phyloP scores from a whole-genome alignment of 2,797 vertebrate species.

The Phoeniculus purpureus region DNA sequence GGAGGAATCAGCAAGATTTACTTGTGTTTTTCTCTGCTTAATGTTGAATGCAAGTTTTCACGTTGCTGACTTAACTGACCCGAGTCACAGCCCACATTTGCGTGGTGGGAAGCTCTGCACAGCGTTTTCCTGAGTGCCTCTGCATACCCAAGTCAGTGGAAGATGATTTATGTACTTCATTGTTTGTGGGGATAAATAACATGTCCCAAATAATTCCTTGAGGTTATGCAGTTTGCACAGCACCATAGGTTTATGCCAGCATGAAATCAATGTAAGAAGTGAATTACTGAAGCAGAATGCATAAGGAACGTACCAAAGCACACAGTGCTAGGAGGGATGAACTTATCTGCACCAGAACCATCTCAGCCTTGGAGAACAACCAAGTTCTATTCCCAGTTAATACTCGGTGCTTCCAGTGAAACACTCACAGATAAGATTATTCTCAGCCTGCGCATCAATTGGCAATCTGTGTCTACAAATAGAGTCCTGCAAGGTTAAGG shows the following conservation, averaged over 20 bases:
- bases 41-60: background rate
- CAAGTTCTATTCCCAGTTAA: background rate
- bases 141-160: background rate
- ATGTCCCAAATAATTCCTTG: slow-evolving; percentile 36
- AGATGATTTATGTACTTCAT: slow-evolving; percentile 23
- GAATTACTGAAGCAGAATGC: background rate
- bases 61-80: background rate
- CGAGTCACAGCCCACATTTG: background rate
- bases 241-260: background rate
- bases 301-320: background rate
- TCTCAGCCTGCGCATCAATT: background rate
- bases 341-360: background rate
- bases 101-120: slow-evolving; percentile 10
- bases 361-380: background rate
- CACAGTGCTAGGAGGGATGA: background rate
- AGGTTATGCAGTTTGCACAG: slow-evolving; percentile 27
- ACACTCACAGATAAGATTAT: background rate
- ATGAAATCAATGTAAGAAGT: background rate
- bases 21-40: background rate
- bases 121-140: background rate
- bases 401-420: background rate
- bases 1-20: background rate
- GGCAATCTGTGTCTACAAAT: background rate
- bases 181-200: background rate
- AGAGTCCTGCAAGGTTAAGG: background rate